phyloP scores from a whole-genome alignment of 2,797 vertebrate species.

The Chiloscyllium punctatum region DNA sequence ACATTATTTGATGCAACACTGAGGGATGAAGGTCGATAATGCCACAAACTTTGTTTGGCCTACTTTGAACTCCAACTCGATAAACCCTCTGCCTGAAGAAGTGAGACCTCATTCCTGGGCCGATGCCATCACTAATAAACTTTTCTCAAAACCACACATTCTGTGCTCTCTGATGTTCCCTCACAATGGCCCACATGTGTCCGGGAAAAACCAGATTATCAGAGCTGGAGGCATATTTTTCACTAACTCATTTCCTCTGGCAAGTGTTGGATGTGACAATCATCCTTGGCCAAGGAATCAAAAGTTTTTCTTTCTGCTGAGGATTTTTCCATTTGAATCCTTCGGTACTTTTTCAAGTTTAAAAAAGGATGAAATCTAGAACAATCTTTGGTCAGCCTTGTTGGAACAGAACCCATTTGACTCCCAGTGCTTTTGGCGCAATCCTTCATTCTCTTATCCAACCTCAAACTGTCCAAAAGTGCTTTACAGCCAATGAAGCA shows the following conservation, averaged over 20 bases:
- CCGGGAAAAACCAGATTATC: background rate
- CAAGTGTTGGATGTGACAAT: background rate
- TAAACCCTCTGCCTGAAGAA: background rate
- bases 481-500: background rate
- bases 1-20: no score
- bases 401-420: background rate
- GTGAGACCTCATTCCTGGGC: background rate
- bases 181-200: conserved; percentile 30
- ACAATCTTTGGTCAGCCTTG: background rate
- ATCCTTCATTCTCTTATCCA: background rate
- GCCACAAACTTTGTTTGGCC: background rate
- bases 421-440: background rate
- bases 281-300: background rate
- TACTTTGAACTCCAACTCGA: background rate
- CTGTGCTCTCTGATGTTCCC: background rate
- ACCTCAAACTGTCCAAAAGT: background rate
- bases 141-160: background rate
- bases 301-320: conserved; percentile 16
- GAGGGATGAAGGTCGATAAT: background rate
- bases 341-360: background rate
- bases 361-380: background rate
- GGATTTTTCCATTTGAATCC: background rate
- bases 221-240: background rate
- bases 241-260: background rate
- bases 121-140: background rate